phyloP scores from a whole-genome alignment of 2,113 vertebrate species.

The Nematolebias whitei region DNA sequence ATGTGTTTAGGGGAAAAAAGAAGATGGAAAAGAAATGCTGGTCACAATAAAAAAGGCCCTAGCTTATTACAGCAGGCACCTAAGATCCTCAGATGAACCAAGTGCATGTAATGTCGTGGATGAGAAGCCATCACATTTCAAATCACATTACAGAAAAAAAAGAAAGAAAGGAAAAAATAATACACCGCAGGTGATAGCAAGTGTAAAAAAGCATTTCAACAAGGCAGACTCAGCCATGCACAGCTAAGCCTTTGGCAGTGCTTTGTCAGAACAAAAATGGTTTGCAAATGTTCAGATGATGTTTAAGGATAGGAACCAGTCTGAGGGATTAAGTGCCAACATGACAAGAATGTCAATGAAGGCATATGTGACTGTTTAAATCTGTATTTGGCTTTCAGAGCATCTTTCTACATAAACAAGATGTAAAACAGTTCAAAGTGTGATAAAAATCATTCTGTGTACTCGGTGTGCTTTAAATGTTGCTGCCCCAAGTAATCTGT shows the following conservation, averaged over 20 bases:
- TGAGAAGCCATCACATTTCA: constrained; percentile 38
- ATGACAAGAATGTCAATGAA: constrained; percentile 32
- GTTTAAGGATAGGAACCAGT: constrained; percentile 40
- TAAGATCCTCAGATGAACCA: constrained; percentile 43
- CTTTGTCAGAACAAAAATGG: constrained; percentile 49
- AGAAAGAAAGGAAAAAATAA: constrained; percentile 29
- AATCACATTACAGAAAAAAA: constrained; percentile 46
- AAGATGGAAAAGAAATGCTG: not conserved
- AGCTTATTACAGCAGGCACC: constrained; percentile 17
- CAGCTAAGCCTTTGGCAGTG: constrained; percentile 32
- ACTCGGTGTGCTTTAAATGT: constrained; percentile 17
- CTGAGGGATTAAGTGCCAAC: constrained; percentile 32
- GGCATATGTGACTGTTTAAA: constrained; percentile 9
- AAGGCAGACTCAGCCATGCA: constrained; percentile 29
- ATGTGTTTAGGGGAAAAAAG: constrained; percentile 14
- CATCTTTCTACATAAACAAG: not conserved
- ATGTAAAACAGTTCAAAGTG: not conserved
- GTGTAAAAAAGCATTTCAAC: constrained; percentile 40
- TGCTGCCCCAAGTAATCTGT: constrained; percentile 33
- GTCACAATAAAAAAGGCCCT: constrained; percentile 30
- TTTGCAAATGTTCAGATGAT: constrained; percentile 40
- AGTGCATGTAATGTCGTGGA: constrained; percentile 28
- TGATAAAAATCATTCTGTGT: constrained; percentile 24
- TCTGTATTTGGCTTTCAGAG: constrained; percentile 15
- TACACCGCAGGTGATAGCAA: constrained; percentile 34